These are phyloP conservation scores for Piprites chloris DNA, from an alignment of 2,113 vertebrate species.

Conservation along the genomic window DNA sequence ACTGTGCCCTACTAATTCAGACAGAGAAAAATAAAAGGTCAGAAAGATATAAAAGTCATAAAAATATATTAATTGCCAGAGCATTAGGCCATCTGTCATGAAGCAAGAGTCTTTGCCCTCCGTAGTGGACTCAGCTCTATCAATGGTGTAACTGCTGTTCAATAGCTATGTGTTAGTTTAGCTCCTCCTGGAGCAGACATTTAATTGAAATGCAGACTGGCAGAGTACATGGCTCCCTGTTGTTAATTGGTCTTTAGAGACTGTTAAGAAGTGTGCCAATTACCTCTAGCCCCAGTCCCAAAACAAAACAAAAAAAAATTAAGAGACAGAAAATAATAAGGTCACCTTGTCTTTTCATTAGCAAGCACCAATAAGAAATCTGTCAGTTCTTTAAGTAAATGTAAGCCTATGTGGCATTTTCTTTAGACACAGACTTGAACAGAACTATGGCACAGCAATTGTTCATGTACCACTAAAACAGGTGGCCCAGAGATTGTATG, in stretches of 20 bases:
- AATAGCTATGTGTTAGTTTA: slow-evolving; percentile 12
- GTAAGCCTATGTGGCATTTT: not conserved
- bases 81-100: slow-evolving; percentile 33
- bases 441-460: not conserved
- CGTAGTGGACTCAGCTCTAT: slow-evolving; percentile 9
- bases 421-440: not conserved
- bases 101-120: slow-evolving; percentile 24
- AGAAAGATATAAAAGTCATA: slow-evolving; percentile 54
- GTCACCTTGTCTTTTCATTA: slow-evolving; percentile 38
- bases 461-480: not conserved
- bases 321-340: slow-evolving; percentile 24
- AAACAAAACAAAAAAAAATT: not conserved
- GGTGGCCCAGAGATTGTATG: not conserved
- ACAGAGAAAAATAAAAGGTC: slow-evolving; percentile 46
- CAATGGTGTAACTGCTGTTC: slow-evolving; percentile 7
- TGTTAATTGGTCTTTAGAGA: slow-evolving; percentile 72
- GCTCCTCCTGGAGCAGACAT: slow-evolving; percentile 34
- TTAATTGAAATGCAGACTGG: slow-evolving; percentile 61
- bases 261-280: slow-evolving; percentile 42
- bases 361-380: not conserved
- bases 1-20: not conserved
- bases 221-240: slow-evolving; percentile 43
- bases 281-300: slow-evolving; percentile 29
- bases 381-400: not conserved
- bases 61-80: slow-evolving; percentile 58